These are phyloP conservation scores for Agrochola lychnidis DNA, from an alignment of 2,888 invertebrate genomes.

Conservation along the genomic window DNA sequence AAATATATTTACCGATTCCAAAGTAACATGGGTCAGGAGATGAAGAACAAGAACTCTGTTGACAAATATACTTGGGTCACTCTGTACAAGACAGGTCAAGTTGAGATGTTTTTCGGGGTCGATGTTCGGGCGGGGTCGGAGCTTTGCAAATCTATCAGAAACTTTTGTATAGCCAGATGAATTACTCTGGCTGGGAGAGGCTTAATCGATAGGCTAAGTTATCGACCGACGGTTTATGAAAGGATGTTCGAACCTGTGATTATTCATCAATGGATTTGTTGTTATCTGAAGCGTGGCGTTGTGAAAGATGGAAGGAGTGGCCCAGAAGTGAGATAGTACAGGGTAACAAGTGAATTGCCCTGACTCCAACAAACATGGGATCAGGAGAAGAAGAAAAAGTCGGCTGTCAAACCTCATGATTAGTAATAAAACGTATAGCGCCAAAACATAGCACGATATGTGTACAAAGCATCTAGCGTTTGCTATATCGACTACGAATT, in stretches of 20 bases:
- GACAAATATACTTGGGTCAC: slow-evolving; percentile 17
- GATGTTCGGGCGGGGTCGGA: slow-evolving; percentile 7
- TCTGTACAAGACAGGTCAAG: slow-evolving; percentile 43
- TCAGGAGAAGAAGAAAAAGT: too few species aligned
- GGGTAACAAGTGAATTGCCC: too few species aligned
- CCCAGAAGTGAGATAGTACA: too few species aligned
- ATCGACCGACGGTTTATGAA: not conserved
- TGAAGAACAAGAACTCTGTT: not conserved
- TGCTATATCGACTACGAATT: too few species aligned
- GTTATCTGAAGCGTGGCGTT: not conserved
- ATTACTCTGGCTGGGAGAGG: not conserved
- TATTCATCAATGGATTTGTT: not conserved
- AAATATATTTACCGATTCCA: not conserved
- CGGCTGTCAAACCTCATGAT: too few species aligned
- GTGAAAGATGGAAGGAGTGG: not conserved
- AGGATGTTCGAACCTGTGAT: not conserved
- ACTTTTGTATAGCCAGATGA: not conserved
- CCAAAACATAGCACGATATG: too few species aligned
- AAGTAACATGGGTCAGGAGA: not conserved
- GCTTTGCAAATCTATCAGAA: slow-evolving; percentile 19
- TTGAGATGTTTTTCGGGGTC: slow-evolving; percentile 39
- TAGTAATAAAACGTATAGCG: too few species aligned
- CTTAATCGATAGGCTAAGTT: not conserved
- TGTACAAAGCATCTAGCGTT: too few species aligned
- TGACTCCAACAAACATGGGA: too few species aligned